Base-by-base conservation (phyloP, 64 coral and sea anemone genomes). In the Montipora sp. region DNA sequence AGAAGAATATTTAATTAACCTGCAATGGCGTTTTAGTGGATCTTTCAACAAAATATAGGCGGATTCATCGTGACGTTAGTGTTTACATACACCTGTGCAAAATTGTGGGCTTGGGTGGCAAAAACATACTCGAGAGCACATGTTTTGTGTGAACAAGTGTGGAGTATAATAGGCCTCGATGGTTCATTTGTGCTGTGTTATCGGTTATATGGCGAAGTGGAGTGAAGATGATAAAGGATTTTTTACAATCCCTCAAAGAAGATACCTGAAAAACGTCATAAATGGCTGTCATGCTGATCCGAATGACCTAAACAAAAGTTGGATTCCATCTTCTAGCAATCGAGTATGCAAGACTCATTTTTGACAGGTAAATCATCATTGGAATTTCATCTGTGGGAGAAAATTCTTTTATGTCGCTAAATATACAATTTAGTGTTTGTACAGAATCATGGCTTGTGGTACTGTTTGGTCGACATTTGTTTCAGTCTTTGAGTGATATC, bases 141-240 rank as follows among this genome's bases (percentile, higher is more conserved):
- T 65, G 60, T 65, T 8, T 65, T 65, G 60, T 65, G 60, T 65
- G 60, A 14, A 5, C 60, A 65, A 65, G 60, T 65, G 60, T 65
- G 60, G 60, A 65, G 10, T 65, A 65, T 65, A 27, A 27, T 27
- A 27, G 27, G 27, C 27, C 27, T 27, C 2, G 24, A 83, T 83
- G 80, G 80, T 83, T 83, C 50, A 59, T 83, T 83, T 27, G 14
- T 83, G 80, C 24, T 83, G 80, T 83, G 80, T 83, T 20, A 83
- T 83, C 60, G 80, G 80, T 51, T 83, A 58, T 55, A 47, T 43
- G 59, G 16, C 51, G 47, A 60, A 21, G 21, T 84, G 59, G 53
- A 59, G 51, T 53, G 81, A 84, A 59, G 60, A 65, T 13, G 57
- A 83, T 57, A 57, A 84, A 84, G 81, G 81, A 59, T 84, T 84